Evolutionary conservation across 2,797 vertebrate genomes (phyloP).

Genomic region (Halcyon chelicuti): DNA sequence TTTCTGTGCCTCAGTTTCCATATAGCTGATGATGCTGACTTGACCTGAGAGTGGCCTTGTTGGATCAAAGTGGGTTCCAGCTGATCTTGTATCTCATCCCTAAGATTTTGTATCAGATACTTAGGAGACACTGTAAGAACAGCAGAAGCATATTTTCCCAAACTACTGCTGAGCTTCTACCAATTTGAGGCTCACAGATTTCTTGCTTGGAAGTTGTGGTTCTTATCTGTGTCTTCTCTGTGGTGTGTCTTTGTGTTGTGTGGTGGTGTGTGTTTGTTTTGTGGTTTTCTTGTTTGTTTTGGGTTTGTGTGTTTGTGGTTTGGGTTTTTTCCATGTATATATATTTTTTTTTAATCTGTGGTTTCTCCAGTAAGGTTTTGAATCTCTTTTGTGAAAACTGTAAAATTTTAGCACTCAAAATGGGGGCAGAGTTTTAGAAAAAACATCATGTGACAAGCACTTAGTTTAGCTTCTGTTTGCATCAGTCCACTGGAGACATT

Average conservation of each 20-base stretch:
- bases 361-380: not conserved
- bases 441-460: fast-evolving
- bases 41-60: not conserved
- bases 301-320: no score
- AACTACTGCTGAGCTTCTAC: not conserved
- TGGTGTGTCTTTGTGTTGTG: no score
- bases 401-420: not conserved
- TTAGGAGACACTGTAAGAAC: not conserved
- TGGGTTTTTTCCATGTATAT: not conserved
- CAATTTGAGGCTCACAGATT: not conserved
- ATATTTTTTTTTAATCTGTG: not conserved
- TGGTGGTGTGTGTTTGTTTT: not conserved
- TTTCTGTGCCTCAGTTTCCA: not conserved
- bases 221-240: not conserved
- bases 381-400: not conserved
- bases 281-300: not conserved
- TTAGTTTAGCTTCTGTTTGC: not conserved
- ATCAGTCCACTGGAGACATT: not conserved
- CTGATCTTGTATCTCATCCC: not conserved
- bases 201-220: not conserved
- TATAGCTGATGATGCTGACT: not conserved
- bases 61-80: not conserved
- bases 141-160: not conserved
- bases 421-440: not conserved
- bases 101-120: not conserved